These are phyloP conservation scores for Manduca sexta DNA, from an alignment of 1,140 invertebrate species.

Conservation along the genomic window DNA sequence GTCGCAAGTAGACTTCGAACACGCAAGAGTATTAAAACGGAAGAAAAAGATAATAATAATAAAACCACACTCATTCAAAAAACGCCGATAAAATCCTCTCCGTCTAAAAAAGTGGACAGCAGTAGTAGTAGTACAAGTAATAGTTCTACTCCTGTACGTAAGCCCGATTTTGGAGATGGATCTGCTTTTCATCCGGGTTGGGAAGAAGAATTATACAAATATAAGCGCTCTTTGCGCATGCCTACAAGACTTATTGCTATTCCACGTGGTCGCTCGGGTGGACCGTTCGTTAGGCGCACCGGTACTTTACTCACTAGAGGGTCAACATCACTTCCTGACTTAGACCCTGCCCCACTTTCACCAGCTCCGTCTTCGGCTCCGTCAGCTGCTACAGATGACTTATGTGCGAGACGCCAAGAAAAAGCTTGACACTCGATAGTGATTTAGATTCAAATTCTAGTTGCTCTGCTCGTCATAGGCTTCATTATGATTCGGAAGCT, in stretches of 20 bases:
- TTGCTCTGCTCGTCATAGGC: constrained; percentile 73
- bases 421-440: constrained; percentile 73
- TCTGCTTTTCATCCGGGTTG: constrained; percentile 83
- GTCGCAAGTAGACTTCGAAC: constrained; percentile 53
- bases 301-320: constrained; percentile 56
- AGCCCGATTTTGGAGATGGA: constrained; percentile 81
- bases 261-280: constrained; percentile 68
- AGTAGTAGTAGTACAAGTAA: constrained; percentile 49
- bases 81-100: constrained; percentile 48
- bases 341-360: constrained; percentile 79
- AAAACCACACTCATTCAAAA: constrained; percentile 35
- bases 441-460: constrained; percentile 80
- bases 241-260: constrained; percentile 84
- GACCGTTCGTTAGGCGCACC: constrained; percentile 47
- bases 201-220: constrained; percentile 87
- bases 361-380: constrained; percentile 76
- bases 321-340: constrained; percentile 83
- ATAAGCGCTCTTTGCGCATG: constrained; percentile 86
- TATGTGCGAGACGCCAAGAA: constrained; percentile 64
- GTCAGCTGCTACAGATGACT: constrained; percentile 59
- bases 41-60: constrained; percentile 29
- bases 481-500: constrained; percentile 80
- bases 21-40: constrained; percentile 55
- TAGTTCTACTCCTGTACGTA: constrained; percentile 61
- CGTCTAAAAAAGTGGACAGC: constrained; percentile 52